Evolutionary conservation across 64 coral and sea anemone genomes (phyloP), one percentile per base, ranked within the genome.

Genomic region (Pocillopora verrucosa): DNA sequence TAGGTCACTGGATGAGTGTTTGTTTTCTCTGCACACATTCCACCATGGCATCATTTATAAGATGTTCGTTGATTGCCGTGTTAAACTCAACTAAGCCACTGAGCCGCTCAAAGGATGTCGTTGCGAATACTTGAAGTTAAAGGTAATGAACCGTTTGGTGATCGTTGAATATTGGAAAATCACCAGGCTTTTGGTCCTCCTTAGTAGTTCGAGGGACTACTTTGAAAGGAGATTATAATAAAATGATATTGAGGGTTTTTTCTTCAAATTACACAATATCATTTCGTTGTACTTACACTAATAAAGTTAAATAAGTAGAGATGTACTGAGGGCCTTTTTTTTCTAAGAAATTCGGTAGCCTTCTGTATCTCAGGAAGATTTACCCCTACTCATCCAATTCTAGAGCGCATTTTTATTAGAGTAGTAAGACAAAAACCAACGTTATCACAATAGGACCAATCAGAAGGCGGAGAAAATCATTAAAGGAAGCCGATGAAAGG

Each of bases 121-220:
- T 98, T 98, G 74, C 10, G 92, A 61, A 75, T 98, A 98, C 14
- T 93, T 72, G 34, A 98, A 98, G 65, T 94, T 84, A 36, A 98
- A 98, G 0, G 95, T 90, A 56, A 83, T 93, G 79, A 79, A 98
- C 5, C 80, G 70, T 26, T 91, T 78, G 1, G 22, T 91, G 95
- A 58, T 97, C 95, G 30, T 97, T 89, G 56, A 90, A 97, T 3
- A 97, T 16, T 2, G 91, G 83, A 58, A 97, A 97, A n/a, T 93
- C 60, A 26, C 80, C 95, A 57, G 83, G 83, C 17, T 58, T 38
- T 37, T 73, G 90, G 5, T 90, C 91, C 9, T 90, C 91, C 51
- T 93, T 92, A 5, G 90, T 90, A 5, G 12, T 15, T 77, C 95
- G 76, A 14, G 63, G 83, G 15, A 90, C 60, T 34, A 91, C 95